Evolutionary conservation across 2,797 vertebrate genomes (phyloP), one percentile per base, ranked within the genome.

Genomic region (Lepilemur ruficaudatus): DNA sequence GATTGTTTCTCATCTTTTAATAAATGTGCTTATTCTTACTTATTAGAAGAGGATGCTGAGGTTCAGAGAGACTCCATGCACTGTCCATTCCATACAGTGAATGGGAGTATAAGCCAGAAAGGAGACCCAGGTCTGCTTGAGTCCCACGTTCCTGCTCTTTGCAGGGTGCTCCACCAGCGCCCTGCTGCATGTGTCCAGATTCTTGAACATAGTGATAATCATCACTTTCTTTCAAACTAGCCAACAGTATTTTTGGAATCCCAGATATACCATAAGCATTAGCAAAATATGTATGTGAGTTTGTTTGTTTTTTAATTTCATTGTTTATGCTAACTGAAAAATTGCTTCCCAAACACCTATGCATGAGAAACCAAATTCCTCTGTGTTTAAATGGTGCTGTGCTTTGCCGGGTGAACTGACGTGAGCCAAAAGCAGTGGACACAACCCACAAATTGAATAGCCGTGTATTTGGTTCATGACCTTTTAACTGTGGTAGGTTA

Each of bases 131-230:
- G 32, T 70, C 70, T 18, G 2, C 13, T 43, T 28, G 23, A 46
- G 46, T 78, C 48, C 48, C 10, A 72, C 22, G 5, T 1, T 43
- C 43, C 61, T 88, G 13, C 14, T 38, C 11, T 32, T 9, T 41
- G 2, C 41, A 14, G 1, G 1, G n/a, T 28, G 5, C 1, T 0
- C 25, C 28, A 14, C 73, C 38, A 32, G 63, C 1, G 20, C 18
- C 20, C 78, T 35, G 3, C 6, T 75, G 38, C 3, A 2, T 10
- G 4, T 52, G 0, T 50, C 67, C 38, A 75, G 63, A 15, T 15
- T 82, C 50, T 4, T 1, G 4, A 30, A 41, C 43, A 38, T 2
- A 76, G 7, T 65, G 32, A n/a, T 25, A 80, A 67, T 28, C 12
- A 55, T 61, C 23, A 17, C 28, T 86, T 75, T 52, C 63, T 35